phyloP scores from a whole-genome alignment of 2,797 vertebrate genomes.

The Natrix natrix region DNA sequence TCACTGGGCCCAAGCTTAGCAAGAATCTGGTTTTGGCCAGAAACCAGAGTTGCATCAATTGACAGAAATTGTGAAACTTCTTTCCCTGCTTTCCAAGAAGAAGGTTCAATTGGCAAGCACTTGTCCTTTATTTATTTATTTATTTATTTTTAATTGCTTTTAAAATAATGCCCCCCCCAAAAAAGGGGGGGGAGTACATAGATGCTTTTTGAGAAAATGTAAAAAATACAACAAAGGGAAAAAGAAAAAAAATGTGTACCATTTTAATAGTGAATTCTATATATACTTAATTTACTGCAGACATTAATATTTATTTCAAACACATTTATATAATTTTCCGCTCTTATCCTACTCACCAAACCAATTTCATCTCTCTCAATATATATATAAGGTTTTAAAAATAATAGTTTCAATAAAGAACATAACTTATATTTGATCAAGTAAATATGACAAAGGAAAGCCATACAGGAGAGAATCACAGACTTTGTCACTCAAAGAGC shows the following conservation, averaged over 20 bases:
- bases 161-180: not conserved
- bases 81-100: not conserved
- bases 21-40: not conserved
- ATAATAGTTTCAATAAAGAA: not conserved
- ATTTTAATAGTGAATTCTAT: not conserved
- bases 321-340: not conserved
- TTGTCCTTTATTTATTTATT: not conserved
- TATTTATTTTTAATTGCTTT: not conserved
- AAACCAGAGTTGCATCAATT: not conserved
- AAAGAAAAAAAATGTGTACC: not conserved
- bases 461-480: not conserved
- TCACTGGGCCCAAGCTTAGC: not conserved
- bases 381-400: not conserved
- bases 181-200: not conserved
- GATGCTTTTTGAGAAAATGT: not conserved
- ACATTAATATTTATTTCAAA: not conserved
- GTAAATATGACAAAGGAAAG: not conserved
- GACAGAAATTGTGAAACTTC: not conserved
- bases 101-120: not conserved
- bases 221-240: not conserved
- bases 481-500: not conserved
- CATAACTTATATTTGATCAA: not conserved
- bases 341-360: not conserved
- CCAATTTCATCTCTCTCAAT: not conserved
- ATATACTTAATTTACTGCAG: not conserved